Evolutionary conservation across 2,797 vertebrate genomes (phyloP), one percentile per base, ranked within the genome.

Genomic region (Amblyopsis hoosieri): DNA sequence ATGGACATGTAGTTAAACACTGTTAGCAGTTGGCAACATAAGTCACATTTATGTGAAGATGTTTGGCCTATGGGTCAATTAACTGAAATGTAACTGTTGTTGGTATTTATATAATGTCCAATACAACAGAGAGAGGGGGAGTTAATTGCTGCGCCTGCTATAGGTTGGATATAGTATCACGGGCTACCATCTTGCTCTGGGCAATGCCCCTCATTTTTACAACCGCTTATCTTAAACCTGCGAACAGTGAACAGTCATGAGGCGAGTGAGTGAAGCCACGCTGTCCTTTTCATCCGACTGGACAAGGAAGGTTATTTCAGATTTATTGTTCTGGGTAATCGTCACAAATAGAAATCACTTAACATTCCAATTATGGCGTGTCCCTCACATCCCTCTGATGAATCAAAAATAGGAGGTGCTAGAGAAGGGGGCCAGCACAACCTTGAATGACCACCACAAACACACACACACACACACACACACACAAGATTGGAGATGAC

Each of bases 301-400:
- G 74, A 87, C 74, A 74, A 79, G 74, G 69, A 82, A 82, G 80
- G 77, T 82, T 80, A 89, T 83, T 87, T 82, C 62, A 76, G 68
- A 84, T 78, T 74, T 90, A 88, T 83, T 84, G 82, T 89, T 85
- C 75, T 64, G 77, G 77, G 85, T 83, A 85, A 87, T 87, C 73
- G 75, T 81, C 80, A 75, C 82, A 90, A 82, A 84, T 82, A 89
- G 82, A 90, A 91, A 82, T 78, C 74, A 83, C 72, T 85, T 85
- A 87, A 86, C 69, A 83, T 88, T 88, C 75, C 74, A 88, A 86
- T 90, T 85, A 89, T 62, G 65, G 70, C 57, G 62, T 72, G 74
- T 75, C 74, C 60, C 62, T 65, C 66, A 70, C 66, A 77, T 78
- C 78, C 79, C 84, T 81, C 82, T 66, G 70, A 83, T 80, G 71